Percentiles rank a stretch among this genome's conserved stretches.
These are phyloP conservation scores for Suricata suricatta DNA, from an alignment of 2,113 vertebrate species.

Conservation along the genomic window DNA sequence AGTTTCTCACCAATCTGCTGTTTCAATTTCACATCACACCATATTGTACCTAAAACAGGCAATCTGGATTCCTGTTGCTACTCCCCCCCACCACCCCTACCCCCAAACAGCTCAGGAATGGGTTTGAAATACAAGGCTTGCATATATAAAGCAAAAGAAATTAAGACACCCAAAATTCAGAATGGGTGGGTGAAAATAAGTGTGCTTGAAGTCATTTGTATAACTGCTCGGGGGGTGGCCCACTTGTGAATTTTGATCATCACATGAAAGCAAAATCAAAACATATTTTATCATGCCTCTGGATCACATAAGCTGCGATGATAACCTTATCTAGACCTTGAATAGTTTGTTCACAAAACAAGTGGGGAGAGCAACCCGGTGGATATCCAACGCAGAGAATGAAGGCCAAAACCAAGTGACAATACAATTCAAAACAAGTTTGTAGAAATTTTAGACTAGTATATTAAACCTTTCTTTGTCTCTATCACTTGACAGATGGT, in stretches of 20 bases:
- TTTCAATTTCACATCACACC: slow-evolving; percentile 79
- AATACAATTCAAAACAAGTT: slow-evolving; percentile 79
- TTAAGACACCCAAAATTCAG: slow-evolving; percentile 63
- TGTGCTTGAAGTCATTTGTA: slow-evolving; percentile 49
- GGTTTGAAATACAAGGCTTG: slow-evolving; percentile 70
- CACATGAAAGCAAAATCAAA: slow-evolving; percentile 69
- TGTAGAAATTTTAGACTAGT: slow-evolving; percentile 77
- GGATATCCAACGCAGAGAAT: slow-evolving; percentile 69
- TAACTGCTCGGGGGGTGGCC: neutral
- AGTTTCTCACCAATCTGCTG: slow-evolving; percentile 87
- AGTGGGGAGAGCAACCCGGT: slow-evolving; percentile 62
- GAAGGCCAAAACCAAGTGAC: slow-evolving; percentile 76
- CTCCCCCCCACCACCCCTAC: slow-evolving; percentile 32
- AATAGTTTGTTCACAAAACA: slow-evolving; percentile 74
- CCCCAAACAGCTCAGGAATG: slow-evolving; percentile 61
- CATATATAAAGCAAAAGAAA: slow-evolving; percentile 67
- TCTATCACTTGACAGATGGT: slow-evolving; percentile 81
- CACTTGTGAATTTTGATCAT: slow-evolving; percentile 56
- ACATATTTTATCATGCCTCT: slow-evolving; percentile 65
- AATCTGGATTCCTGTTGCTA: slow-evolving; percentile 80
- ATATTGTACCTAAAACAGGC: slow-evolving; percentile 81
- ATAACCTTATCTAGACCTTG: slow-evolving; percentile 73
- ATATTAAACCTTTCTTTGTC: slow-evolving; percentile 77
- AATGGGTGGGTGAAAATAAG: slow-evolving; percentile 53
- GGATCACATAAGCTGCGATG: slow-evolving; percentile 63